Conservation (phyloP, 2,113 vertebrate genomes). For the Oryzias woworae region DNA sequence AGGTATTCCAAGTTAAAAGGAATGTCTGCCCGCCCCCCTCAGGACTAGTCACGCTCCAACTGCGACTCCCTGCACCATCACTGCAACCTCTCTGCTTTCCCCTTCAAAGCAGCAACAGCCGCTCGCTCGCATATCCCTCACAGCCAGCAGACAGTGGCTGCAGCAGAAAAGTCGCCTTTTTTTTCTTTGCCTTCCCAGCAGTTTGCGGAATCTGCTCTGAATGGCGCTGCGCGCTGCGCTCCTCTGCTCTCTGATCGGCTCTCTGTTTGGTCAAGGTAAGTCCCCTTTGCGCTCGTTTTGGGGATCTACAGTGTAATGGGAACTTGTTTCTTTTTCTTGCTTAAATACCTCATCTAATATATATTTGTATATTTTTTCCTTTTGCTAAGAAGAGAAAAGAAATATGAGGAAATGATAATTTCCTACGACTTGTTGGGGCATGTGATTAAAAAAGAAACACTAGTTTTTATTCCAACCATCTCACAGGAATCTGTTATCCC, state of each 20-base stretch:
- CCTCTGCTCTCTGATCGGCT: constrained; percentile 66
- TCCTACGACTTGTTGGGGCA: constrained; percentile 51
- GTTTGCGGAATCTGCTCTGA: constrained; percentile 4
- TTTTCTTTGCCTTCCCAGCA: neutral
- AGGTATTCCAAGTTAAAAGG: too few species aligned
- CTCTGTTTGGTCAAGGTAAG: constrained; percentile 76
- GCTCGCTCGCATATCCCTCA: constrained; percentile 15
- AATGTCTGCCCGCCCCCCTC: too few species aligned
- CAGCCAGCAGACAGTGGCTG: constrained; percentile 4
- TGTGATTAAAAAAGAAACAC: constrained; percentile 38
- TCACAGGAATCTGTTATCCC: too few species aligned
- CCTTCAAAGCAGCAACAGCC: constrained; percentile 19
- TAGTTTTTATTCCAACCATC: neutral
- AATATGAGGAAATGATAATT: constrained; percentile 32
- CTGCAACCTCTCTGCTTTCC: too few species aligned
- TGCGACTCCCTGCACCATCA: too few species aligned
- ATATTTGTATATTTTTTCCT: too few species aligned
- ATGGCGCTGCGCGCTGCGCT: constrained; percentile 68
- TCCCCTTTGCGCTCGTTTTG: constrained; percentile 13
- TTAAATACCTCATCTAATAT: too few species aligned
- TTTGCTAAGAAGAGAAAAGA: constrained; percentile 10
- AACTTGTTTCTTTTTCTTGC: too few species aligned
- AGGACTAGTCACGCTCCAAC: constrained; percentile 32
- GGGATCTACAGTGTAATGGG: too few species aligned
- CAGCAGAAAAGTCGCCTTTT: neutral